A percentile compares a stretch with the other conserved stretches of the same genome.
These are phyloP conservation scores for Agrilus cyanescens DNA, from an alignment of 2,888 invertebrate species.

Conservation along the genomic window DNA sequence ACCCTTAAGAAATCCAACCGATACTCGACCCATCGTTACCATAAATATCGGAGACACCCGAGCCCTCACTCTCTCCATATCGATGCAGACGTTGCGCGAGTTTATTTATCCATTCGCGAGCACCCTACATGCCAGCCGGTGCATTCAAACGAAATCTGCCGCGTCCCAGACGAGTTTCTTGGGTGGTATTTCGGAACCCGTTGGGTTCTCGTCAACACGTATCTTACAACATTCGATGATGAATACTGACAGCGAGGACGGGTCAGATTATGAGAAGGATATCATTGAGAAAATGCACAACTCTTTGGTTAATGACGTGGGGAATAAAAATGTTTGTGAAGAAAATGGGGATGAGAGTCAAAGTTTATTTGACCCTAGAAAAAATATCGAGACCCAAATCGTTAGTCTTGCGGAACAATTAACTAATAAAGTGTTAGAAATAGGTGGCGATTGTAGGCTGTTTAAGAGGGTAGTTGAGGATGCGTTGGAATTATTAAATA, in stretches of 20 bases:
- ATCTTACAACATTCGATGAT: background rate
- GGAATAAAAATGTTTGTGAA: conserved; percentile 4
- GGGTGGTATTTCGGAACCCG: background rate
- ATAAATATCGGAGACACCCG: conserved; percentile 24
- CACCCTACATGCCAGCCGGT: conserved; percentile 17
- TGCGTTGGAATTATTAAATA: conserved; percentile 9
- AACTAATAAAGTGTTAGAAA: conserved; percentile 10
- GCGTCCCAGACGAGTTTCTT: too few species aligned
- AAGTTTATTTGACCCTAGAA: background rate
- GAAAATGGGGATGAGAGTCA: background rate
- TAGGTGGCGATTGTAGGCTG: conserved; percentile 8
- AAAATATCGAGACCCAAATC: conserved; percentile 5
- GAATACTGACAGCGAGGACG: background rate
- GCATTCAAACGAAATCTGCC: background rate
- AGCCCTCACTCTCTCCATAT: conserved; percentile 26
- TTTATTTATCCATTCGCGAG: conserved; percentile 31
- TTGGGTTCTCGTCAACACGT: background rate
- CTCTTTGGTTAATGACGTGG: conserved; percentile 12
- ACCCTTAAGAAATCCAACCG: conserved; percentile 10
- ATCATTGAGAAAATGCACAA: conserved; percentile 17
- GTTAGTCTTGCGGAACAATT: conserved; percentile 9
- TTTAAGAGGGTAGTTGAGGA: conserved; percentile 11
- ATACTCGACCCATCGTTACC: conserved; percentile 19
- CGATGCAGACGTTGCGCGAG: conserved; percentile 24
- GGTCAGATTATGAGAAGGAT: conserved; percentile 14